Base-by-base conservation (phyloP, 2,797 vertebrate genomes). In the Brachymystax lenok region DNA sequence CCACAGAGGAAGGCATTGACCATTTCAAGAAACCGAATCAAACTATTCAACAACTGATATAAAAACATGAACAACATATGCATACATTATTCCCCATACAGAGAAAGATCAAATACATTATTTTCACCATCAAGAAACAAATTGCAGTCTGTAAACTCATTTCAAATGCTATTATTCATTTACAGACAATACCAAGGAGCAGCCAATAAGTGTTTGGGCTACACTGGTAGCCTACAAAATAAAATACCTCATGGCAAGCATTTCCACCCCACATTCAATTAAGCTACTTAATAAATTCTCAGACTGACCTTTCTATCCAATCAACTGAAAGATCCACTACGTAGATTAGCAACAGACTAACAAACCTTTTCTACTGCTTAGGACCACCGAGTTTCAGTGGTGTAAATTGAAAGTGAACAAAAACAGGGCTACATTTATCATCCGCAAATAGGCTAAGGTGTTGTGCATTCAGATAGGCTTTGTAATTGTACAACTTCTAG, bases 21-120 rank as follows among this genome's bases (percentile, higher is more conserved):
- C 66, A 46, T 82, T 46, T 40, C 59, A 77, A 81, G 74, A 69
- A 78, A 81, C 79, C 71, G 13, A 75, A 66, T 73, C 52, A 83
- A 79, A 56, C 19, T 7, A 69, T 33, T 54, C 51, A 72, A 72
- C 71, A 54, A 72, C 59, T 35, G 28, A 68, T 19, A 66, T 28
- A 69, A 69, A 61, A 71, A 66, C 50, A 52, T 71, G 51, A 54
- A 17, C 51, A 72, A 28, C 71, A 72, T 59, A 59, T 50, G n/a
- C 50, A 56, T 56, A 19, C 2, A 72, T 72, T 28, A 56, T 27
- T 27, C 40, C 40, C 19, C n/a, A 50, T 28, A 52, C 21, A 21
- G 12, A 51, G 21, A 46, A 40, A 71, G 59, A 63, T 63, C 59
- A 68, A 30, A 30, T 33, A 30, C 30, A 30, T 68, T 19, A 6